These are phyloP conservation scores for Kryptopterus vitreolus DNA, from an alignment of 2,797 vertebrate genomes.

Conservation along the genomic window DNA sequence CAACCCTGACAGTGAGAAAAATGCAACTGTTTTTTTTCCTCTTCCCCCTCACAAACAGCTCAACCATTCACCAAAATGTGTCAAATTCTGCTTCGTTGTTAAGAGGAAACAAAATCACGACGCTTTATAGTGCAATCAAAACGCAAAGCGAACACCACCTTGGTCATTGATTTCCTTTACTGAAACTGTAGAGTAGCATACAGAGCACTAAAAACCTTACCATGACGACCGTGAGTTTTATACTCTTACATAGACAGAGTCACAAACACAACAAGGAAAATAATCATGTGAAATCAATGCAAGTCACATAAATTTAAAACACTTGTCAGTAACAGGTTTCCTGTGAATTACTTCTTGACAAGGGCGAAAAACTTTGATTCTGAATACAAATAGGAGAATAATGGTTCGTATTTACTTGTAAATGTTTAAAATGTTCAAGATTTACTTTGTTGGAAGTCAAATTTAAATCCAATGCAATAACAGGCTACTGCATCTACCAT, in stretches of 20 bases:
- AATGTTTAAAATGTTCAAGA: neutral
- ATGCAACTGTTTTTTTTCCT: too few species aligned
- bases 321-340: constrained; percentile 50
- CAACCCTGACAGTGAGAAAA: neutral
- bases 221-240: constrained; percentile 60
- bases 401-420: neutral
- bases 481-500: constrained; percentile 20
- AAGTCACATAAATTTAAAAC: constrained; percentile 48
- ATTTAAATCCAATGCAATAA: constrained; percentile 6
- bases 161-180: constrained; percentile 74
- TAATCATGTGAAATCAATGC: constrained; percentile 41
- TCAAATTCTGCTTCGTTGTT: too few species aligned
- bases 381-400: constrained; percentile 25
- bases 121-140: neutral
- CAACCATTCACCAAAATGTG: too few species aligned
- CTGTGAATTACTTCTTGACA: constrained; percentile 40
- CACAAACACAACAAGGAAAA: constrained; percentile 39
- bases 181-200: constrained; percentile 73
- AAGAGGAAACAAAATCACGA: too few species aligned
- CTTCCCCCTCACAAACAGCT: too few species aligned
- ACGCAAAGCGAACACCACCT: neutral
- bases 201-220: constrained; percentile 60
- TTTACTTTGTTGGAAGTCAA: neutral
- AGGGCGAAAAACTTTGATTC: constrained; percentile 55
- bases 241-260: constrained; percentile 50